Evolutionary conservation across 2,113 vertebrate genomes (phyloP).

Genomic region (Lasiurus borealis): DNA sequence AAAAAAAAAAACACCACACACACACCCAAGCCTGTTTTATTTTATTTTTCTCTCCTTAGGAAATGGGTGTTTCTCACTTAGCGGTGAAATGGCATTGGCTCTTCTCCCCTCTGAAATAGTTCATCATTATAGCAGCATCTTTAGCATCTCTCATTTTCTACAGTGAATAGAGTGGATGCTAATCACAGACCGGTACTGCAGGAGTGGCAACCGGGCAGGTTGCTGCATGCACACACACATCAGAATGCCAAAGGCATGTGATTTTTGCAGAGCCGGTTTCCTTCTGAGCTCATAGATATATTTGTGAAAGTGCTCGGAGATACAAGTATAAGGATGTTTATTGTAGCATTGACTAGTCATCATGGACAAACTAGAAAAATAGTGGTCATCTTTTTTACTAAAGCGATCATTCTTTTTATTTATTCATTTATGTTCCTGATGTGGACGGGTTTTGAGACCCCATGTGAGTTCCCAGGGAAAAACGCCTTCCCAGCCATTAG

Average conservation of each 20-base stretch:
- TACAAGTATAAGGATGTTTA: not conserved
- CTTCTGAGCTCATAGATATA: not conserved
- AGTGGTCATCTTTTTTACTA: not conserved
- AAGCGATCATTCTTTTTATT: conserved; percentile 43
- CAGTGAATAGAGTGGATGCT: conserved; percentile 7
- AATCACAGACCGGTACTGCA: conserved; percentile 30
- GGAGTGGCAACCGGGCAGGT: conserved; percentile 16
- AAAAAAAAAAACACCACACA: not conserved
- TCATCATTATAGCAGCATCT: conserved; percentile 57
- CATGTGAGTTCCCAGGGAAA: not conserved
- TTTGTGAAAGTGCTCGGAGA: not conserved
- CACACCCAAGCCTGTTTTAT: not conserved
- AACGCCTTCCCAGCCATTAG: not conserved
- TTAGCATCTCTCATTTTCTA: conserved; percentile 58
- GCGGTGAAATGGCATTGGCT: conserved; percentile 8
- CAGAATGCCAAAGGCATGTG: not conserved
- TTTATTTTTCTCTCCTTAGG: not conserved
- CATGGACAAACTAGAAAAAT: conserved; percentile 13
- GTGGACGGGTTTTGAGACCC: not conserved
- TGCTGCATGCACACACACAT: not conserved
- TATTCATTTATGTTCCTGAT: not conserved
- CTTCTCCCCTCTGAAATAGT: conserved; percentile 61
- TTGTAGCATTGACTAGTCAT: not conserved
- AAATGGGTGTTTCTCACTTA: conserved; percentile 14
- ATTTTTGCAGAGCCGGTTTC: not conserved